These are phyloP conservation scores for Pseudomyrmex gracilis DNA, from an alignment of 1,140 invertebrate species.

Conservation along the genomic window DNA sequence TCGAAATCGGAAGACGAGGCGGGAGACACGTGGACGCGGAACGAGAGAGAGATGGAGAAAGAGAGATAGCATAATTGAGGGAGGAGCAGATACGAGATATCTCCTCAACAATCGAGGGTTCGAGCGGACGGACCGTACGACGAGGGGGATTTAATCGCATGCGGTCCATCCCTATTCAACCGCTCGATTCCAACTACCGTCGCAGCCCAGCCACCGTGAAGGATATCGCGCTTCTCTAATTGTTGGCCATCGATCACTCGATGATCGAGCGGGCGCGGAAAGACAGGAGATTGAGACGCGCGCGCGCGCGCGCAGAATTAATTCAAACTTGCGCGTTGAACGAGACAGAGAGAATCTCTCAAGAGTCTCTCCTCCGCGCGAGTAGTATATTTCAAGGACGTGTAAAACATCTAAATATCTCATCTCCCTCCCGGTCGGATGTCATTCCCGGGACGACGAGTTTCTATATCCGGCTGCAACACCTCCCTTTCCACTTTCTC, in stretches of 20 bases:
- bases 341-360: too few species aligned
- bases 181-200: constrained; percentile 45
- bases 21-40: neutral
- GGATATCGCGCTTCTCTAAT: constrained; percentile 61
- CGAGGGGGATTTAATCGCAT: constrained; percentile 63
- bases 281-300: constrained; percentile 20
- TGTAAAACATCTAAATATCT: neutral
- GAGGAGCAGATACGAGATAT: constrained; percentile 22
- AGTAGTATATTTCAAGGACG: neutral
- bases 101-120: constrained; percentile 48
- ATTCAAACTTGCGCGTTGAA: neutral
- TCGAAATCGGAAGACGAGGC: constrained; percentile 17
- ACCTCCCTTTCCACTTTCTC: constrained; percentile 8
- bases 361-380: neutral
- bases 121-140: constrained; percentile 8
- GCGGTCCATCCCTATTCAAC: constrained; percentile 67
- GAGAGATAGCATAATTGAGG: neutral
- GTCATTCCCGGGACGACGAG: constrained; percentile 48
- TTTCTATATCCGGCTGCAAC: constrained; percentile 66
- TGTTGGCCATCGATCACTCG: constrained; percentile 62
- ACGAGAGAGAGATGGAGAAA: neutral
- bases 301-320: neutral
- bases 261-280: constrained; percentile 30
- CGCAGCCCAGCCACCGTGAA: constrained; percentile 63
- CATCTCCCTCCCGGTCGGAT: neutral